Conservation (phyloP, 2,888 invertebrate species). For the Rhamphomyia laevipes region DNA sequence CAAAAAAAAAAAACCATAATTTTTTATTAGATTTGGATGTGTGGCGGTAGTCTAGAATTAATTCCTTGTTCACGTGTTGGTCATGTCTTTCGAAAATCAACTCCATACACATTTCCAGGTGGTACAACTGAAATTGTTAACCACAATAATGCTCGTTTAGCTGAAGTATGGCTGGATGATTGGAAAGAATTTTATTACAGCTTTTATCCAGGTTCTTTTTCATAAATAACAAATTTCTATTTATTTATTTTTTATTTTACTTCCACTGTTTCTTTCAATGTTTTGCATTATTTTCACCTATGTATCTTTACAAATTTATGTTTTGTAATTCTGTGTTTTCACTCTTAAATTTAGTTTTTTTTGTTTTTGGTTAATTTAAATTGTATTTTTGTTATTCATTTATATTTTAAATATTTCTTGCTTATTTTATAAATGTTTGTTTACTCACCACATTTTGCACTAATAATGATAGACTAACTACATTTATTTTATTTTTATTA, state of each 20-base stretch:
- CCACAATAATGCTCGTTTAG: constrained; percentile 96
- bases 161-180: constrained; percentile 98
- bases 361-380: neutral
- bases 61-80: constrained; percentile 92
- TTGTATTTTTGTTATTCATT: constrained; percentile 1
- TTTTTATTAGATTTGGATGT: constrained; percentile 81
- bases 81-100: constrained; percentile 94
- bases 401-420: neutral
- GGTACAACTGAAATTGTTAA: constrained; percentile 95
- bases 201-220: constrained; percentile 81
- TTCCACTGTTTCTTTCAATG: neutral
- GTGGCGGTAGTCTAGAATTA: constrained; percentile 88
- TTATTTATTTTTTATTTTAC: neutral
- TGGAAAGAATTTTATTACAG: constrained; percentile 99
- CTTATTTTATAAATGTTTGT: neutral
- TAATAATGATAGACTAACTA: neutral
- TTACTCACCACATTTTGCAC: constrained; percentile 1
- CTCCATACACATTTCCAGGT: constrained; percentile 97
- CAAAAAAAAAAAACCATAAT: constrained; percentile 7
- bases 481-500: neutral
- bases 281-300: constrained; percentile 5
- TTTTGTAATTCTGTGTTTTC: constrained; percentile 1
- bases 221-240: constrained; percentile 6
- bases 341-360: constrained; percentile 1
- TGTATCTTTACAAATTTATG: constrained; percentile 3